Conservation (phyloP, 1,140 invertebrate genomes). For the Calliphora vicina region DNA sequence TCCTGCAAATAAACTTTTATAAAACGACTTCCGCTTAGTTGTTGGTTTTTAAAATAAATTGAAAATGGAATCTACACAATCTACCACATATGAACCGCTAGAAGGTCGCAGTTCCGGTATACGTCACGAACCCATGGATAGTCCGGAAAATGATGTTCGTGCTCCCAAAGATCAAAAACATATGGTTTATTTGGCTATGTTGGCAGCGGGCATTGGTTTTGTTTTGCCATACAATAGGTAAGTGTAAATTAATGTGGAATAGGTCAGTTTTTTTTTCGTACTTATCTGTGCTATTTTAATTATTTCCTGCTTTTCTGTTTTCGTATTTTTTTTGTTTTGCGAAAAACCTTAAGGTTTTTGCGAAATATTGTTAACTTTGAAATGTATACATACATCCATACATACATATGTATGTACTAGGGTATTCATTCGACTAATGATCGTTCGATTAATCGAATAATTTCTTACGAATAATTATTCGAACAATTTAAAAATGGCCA, state of each 20-base stretch:
- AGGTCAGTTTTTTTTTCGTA: not conserved
- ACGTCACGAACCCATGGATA: constrained; percentile 55
- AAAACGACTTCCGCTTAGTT: not conserved
- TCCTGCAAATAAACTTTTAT: not conserved
- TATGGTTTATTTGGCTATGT: constrained; percentile 80
- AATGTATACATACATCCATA: no score
- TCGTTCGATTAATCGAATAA: no score
- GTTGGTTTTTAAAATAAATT: not conserved
- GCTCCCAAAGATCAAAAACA: constrained; percentile 77
- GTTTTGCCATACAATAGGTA: constrained; percentile 91
- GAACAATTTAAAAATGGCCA: no score
- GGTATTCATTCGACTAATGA: no score
- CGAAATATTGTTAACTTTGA: no score
- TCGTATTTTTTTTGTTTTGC: no score
- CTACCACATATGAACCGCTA: constrained; percentile 58
- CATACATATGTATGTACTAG: no score
- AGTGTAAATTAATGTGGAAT: constrained; percentile 32
- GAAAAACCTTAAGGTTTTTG: no score
- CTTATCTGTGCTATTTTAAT: not conserved
- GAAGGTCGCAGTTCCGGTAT: constrained; percentile 48
- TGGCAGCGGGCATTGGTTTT: constrained; percentile 88
- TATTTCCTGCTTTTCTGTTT: no score
- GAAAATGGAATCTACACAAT: constrained; percentile 49
- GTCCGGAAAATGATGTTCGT: constrained; percentile 57
- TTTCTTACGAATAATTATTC: no score